Evolutionary conservation across 2,888 invertebrate genomes (phyloP).

Genomic region (Dastarcus helophoroides): DNA sequence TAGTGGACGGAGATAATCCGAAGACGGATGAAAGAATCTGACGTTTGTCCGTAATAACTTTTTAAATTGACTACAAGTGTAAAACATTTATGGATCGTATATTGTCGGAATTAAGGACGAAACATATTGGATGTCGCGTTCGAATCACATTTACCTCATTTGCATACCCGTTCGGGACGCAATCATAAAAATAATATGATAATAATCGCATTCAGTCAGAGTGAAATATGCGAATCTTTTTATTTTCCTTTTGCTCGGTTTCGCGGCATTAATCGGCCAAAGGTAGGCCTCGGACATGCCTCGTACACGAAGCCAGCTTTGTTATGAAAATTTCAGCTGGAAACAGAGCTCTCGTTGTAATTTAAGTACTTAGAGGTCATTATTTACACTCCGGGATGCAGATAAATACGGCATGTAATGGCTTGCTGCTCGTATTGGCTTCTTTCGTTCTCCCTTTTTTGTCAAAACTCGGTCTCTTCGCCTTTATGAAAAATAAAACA

Average conservation of each 20-base stretch:
- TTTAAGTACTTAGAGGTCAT: constrained; percentile 23
- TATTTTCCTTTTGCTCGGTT: constrained; percentile 15
- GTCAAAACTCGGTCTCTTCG: too few relatives aligned
- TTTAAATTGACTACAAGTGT: constrained; percentile 16
- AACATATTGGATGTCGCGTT: constrained; percentile 28
- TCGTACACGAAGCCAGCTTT: constrained; percentile 16
- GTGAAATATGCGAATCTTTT: constrained; percentile 25
- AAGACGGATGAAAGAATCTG: too few relatives aligned
- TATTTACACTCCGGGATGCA: constrained; percentile 23
- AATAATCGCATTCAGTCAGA: constrained; percentile 27
- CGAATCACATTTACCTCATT: constrained; percentile 28
- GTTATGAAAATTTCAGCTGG: constrained; percentile 22
- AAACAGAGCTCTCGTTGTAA: constrained; percentile 18
- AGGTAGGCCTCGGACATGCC: constrained; percentile 16
- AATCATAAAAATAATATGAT: constrained; percentile 30
- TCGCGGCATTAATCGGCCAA: constrained; percentile 19
- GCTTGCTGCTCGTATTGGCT: too few relatives aligned
- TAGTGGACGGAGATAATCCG: too few relatives aligned
- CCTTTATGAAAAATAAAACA: too few relatives aligned
- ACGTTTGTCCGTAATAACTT: too few relatives aligned
- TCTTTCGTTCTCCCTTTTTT: too few relatives aligned
- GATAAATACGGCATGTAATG: constrained; percentile 24
- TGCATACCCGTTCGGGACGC: constrained; percentile 28
- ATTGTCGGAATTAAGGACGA: constrained; percentile 29
- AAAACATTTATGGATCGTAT: constrained; percentile 29